A percentile compares a stretch with the other conserved stretches of the same genome.
Conservation (phyloP, 1,140 invertebrate genomes). For the Rhopalosiphum padi region DNA sequence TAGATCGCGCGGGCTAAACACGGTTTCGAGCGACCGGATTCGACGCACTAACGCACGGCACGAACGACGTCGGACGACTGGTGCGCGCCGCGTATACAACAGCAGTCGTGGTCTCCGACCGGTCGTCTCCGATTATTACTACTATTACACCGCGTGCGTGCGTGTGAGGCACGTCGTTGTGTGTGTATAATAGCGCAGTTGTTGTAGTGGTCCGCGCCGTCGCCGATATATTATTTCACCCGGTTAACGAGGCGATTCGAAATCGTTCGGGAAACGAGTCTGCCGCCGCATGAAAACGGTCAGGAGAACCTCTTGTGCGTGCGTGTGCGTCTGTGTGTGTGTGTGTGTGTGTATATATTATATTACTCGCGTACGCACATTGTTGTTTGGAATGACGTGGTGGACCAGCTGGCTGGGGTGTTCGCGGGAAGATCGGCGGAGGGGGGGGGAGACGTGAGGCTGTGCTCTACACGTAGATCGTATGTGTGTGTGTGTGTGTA, state of each 20-base stretch:
- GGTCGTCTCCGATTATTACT: not conserved
- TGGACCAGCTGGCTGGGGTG: not conserved
- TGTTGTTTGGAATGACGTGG: constrained; percentile 29
- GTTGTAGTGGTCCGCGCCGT: not conserved
- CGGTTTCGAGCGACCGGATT: not conserved
- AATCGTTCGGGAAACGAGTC: constrained; percentile 55
- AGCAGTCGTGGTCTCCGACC: not conserved
- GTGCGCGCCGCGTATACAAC: not conserved
- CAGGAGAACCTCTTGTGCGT: constrained; percentile 4
- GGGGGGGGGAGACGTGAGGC: not conserved
- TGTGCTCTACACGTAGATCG: not conserved
- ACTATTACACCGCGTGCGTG: not conserved
- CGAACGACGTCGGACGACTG: constrained; percentile 19
- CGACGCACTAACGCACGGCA: not conserved
- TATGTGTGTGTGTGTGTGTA: not conserved
- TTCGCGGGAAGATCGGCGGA: not conserved
- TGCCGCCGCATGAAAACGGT: constrained; percentile 35
- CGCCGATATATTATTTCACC: constrained; percentile 53
- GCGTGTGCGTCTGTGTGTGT: too few species aligned
- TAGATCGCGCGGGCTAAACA: not conserved
- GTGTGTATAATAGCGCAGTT: not conserved
- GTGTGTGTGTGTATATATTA: not conserved
- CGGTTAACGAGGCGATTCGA: constrained; percentile 56
- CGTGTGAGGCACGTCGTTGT: not conserved
- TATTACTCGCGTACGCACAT: not conserved